Conservation (phyloP, 2,113 vertebrate genomes). For the Heterocephalus glaber region DNA sequence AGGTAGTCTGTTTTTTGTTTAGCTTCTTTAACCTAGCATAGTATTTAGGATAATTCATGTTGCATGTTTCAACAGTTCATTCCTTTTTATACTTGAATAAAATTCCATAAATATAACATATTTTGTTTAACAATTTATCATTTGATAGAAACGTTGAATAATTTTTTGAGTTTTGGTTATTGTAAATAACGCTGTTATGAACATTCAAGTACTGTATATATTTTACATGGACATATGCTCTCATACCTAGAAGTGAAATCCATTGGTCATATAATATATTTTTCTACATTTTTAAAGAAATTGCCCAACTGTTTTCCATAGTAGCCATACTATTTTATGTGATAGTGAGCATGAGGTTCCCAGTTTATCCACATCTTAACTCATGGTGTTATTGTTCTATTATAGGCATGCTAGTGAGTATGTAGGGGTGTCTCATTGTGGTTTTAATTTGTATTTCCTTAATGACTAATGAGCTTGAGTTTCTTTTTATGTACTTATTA, state of each 20-base stretch:
- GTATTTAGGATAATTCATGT: slow-evolving; percentile 20
- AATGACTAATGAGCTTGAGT: not conserved
- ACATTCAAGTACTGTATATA: not conserved
- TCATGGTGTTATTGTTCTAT: not conserved
- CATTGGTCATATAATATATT: not conserved
- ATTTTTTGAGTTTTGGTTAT: slow-evolving; percentile 19
- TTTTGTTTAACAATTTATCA: not conserved
- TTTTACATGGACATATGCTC: not conserved
- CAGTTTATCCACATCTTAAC: not conserved
- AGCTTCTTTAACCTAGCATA: not conserved
- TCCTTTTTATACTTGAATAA: not conserved
- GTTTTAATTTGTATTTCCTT: not conserved
- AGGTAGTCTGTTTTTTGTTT: not conserved
- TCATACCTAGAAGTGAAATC: not conserved
- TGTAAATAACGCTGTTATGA: not conserved
- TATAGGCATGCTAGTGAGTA: not conserved
- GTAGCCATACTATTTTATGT: not conserved
- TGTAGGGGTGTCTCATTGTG: not conserved
- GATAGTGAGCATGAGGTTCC: not conserved
- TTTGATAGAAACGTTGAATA: slow-evolving; percentile 5
- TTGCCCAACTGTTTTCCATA: not conserved
- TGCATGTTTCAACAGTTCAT: not conserved
- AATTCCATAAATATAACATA: not conserved
- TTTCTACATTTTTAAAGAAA: not conserved
- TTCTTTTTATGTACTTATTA: not conserved